Percentiles rank a stretch among this genome's conserved stretches.
Evolutionary conservation across 1,140 invertebrate species (phyloP).

Genomic region (Anagrus nilaparvatae): DNA sequence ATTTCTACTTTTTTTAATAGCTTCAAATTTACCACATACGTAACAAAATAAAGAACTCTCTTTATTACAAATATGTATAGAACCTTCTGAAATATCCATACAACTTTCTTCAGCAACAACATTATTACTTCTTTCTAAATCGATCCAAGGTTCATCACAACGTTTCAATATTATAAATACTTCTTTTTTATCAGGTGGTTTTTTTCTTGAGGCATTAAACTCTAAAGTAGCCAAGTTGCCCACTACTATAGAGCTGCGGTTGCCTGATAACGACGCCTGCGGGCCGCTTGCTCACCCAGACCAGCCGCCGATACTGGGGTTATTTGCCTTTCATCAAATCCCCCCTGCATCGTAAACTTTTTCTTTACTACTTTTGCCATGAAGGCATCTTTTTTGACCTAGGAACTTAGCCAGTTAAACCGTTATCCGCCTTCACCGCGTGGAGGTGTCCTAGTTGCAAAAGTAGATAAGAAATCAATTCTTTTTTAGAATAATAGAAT

Average conservation of each 20-base stretch:
- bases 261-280: background rate
- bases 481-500: too few species aligned
- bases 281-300: background rate
- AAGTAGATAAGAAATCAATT: background rate
- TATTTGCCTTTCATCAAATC: too few species aligned
- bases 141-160: background rate
- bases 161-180: background rate
- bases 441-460: background rate
- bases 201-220: background rate
- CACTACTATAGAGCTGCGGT: too few species aligned
- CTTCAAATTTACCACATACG: conserved; percentile 8
- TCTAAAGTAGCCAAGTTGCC: background rate
- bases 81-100: conserved; percentile 1
- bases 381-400: conserved; percentile 5
- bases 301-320: background rate
- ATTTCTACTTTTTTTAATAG: conserved; percentile 2
- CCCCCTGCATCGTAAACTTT: conserved; percentile 4
- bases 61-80: conserved; percentile 3
- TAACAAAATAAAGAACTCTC: conserved; percentile 5
- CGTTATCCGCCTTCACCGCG: background rate
- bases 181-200: background rate
- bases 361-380: conserved; percentile 4
- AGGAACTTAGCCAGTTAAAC: conserved; percentile 4
- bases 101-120: background rate
- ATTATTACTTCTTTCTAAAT: background rate